These are phyloP conservation scores for Dermatemys mawii DNA, from an alignment of 2,113 vertebrate genomes.

Conservation along the genomic window DNA sequence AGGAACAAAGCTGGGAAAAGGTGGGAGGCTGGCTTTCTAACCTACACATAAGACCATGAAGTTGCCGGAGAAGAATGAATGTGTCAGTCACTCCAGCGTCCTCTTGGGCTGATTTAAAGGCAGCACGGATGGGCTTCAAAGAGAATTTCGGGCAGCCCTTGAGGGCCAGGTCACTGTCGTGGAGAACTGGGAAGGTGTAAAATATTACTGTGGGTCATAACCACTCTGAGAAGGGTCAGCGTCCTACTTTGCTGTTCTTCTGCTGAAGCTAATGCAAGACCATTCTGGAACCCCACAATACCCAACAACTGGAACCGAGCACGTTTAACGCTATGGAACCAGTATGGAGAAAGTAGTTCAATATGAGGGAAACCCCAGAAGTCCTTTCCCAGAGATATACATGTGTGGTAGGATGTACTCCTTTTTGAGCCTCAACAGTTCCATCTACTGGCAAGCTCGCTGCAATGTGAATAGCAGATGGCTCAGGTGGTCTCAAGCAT, in stretches of 20 bases:
- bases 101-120: constrained; percentile 21
- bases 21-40: neutral
- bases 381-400: neutral
- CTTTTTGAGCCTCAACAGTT: neutral
- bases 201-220: constrained; percentile 50
- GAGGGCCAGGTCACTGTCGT: neutral
- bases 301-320: neutral
- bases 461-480: neutral
- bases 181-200: constrained; percentile 23
- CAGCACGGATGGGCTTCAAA: constrained; percentile 19
- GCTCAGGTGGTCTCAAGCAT: neutral
- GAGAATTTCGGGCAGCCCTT: neutral
- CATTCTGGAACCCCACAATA: neutral
- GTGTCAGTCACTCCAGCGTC: constrained; percentile 2
- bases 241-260: constrained; percentile 37
- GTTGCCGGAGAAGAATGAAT: constrained; percentile 43
- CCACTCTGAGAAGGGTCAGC: constrained; percentile 34
- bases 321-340: fast-evolving
- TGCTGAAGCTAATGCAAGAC: neutral
- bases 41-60: neutral
- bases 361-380: neutral
- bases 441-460: neutral
- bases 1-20: neutral
- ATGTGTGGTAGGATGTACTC: neutral
- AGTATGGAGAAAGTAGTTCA: fast-evolving